Evolutionary conservation across 92 coral and sea anemone genomes (phyloP).

Genomic region (Chrysogorgia sp.): DNA sequence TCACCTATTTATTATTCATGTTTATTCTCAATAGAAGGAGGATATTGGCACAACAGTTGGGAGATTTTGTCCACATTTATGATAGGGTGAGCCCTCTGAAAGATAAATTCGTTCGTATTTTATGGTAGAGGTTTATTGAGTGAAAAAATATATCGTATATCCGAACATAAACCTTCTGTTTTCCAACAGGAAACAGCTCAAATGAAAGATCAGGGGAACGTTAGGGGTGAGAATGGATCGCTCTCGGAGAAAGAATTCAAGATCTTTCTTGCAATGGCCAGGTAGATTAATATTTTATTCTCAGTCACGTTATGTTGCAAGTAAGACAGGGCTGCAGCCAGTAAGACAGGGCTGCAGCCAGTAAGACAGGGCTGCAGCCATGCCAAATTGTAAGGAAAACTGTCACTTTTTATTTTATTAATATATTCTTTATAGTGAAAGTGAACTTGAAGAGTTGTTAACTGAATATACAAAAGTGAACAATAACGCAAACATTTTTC

Average conservation of each 20-base stretch:
- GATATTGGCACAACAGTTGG: slow-evolving; percentile 89
- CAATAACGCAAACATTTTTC: slow-evolving; percentile 91
- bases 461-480: slow-evolving; percentile 86
- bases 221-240: slow-evolving; percentile 52
- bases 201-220: slow-evolving; percentile 71
- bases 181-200: slow-evolving; percentile 82
- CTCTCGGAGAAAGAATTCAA: slow-evolving; percentile 93
- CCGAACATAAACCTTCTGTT: background rate
- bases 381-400: background rate
- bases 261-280: slow-evolving; percentile 85
- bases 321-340: background rate
- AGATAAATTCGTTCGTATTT: background rate
- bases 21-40: slow-evolving; percentile 62
- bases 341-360: background rate
- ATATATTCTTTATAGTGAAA: slow-evolving; percentile 63
- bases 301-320: background rate
- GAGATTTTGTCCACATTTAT: slow-evolving; percentile 92
- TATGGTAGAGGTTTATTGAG: background rate
- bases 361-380: background rate
- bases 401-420: background rate
- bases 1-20: background rate
- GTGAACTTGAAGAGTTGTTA: slow-evolving; percentile 87
- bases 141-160: background rate
- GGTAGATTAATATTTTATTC: slow-evolving; percentile 54
- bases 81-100: slow-evolving; percentile 67